Evolutionary conservation across 2,888 invertebrate species (phyloP), one percentile per base, ranked within the genome.

Genomic region (Conops quadrifasciatus): DNA sequence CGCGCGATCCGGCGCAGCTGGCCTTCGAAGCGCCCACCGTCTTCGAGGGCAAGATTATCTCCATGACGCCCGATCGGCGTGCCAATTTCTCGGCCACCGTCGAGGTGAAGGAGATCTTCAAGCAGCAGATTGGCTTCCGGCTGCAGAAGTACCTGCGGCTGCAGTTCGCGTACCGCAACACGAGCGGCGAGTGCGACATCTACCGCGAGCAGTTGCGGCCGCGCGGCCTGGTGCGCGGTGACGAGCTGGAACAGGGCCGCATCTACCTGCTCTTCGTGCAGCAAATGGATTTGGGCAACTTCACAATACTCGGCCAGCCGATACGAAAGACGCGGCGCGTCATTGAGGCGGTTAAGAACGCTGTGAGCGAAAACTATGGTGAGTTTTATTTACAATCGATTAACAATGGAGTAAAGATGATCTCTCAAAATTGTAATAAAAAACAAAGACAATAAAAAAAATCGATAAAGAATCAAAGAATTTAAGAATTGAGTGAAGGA

Each of bases 11-110:
- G 71, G 88, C 89, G 64, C 89, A 90, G 79, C 87, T 91, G 78
- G 91, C 91, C 26, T 90, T 87, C 83, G 86, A 88, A 74, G 91
- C 91, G 75, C 89, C 90, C 76, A 90, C 90, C 69, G 90, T 92
- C 63, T 90, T 92, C 83, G 88, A 88, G 82, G 91, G 90, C 73
- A 90, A 89, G 80, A 90, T 89, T 72, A 86, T 89, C 75, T 90
- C 91, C 76, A 89, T 89, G 88, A 89, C 89, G 77, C 86, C 88
- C 68, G 86, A 88, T 77, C 87, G 89, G 65, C 87, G 88, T 65
- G 86, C 87, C 70, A 89, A 89, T 79, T 91, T 90, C 84, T 89
- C 89, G 75, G 91, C 90, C 77, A 90, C 91, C 73, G 90, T 92
- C 84, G 89, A 89, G 82, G 90, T 92, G 77, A 87, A 88, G 77